phyloP scores from a whole-genome alignment of 2,888 invertebrate species.

The Leptinotarsa rubiginosa region DNA sequence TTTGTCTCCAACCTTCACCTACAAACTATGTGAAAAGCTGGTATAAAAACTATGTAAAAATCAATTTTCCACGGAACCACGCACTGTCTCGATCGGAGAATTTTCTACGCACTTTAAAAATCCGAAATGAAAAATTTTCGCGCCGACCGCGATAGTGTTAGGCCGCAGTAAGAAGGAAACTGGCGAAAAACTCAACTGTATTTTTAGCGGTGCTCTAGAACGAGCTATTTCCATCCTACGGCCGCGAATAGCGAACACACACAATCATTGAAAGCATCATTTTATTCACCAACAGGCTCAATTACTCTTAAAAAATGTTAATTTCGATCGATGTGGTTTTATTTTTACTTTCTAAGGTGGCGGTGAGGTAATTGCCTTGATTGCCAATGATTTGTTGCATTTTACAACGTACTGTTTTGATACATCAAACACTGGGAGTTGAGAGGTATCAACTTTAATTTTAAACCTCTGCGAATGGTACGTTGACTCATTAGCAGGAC shows the following conservation, averaged over 20 bases:
- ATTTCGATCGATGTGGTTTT: conserved; percentile 9
- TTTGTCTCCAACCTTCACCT: conserved; percentile 28
- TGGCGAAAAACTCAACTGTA: conserved; percentile 62
- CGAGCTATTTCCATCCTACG: conserved; percentile 59
- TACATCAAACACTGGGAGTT: neutral
- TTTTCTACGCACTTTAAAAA: conserved; percentile 35
- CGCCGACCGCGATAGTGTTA: conserved; percentile 55
- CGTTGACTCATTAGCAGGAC: neutral
- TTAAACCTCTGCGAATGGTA: neutral
- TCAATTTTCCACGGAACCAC: conserved; percentile 35
- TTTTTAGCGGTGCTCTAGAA: conserved; percentile 63
- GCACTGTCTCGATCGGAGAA: conserved; percentile 41
- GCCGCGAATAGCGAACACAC: conserved; percentile 35
- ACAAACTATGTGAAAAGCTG: conserved; percentile 21
- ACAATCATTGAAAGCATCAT: conserved; percentile 41
- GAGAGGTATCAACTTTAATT: neutral
- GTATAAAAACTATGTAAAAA: conserved; percentile 39
- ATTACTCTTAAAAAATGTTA: conserved; percentile 30
- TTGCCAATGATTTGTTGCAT: neutral
- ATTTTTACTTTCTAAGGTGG: neutral
- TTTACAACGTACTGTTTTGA: neutral
- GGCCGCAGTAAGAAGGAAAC: conserved; percentile 62
- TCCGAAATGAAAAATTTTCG: conserved; percentile 26
- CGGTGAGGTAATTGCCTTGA: neutral
- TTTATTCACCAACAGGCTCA: conserved; percentile 31